Percentiles rank a stretch among this genome's conserved stretches.
Conservation (phyloP, 2,888 invertebrate genomes). For the Eristalis pertinax region DNA sequence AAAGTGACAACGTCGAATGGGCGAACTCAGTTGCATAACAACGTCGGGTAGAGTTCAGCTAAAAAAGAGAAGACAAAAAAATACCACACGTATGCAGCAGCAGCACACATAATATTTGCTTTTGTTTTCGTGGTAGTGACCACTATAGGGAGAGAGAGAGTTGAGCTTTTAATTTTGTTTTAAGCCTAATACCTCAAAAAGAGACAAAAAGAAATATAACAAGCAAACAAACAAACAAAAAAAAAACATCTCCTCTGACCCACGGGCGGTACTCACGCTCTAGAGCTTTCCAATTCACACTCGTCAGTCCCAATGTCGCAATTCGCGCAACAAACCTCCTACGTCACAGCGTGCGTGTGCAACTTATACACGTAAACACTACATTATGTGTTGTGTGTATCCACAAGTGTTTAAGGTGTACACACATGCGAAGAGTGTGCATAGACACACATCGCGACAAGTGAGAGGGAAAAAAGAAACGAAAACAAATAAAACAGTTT, state of each 20-base stretch:
- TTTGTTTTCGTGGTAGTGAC: neutral
- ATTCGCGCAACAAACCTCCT: conserved; percentile 42
- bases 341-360: conserved; percentile 63
- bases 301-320: conserved; percentile 42
- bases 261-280: conserved; percentile 8
- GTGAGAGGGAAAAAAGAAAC: conserved; percentile 19
- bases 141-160: neutral
- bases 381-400: conserved; percentile 21
- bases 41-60: conserved; percentile 31
- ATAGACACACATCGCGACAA: conserved; percentile 31
- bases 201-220: neutral
- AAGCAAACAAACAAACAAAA: conserved; percentile 25
- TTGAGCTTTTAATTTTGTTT: conserved; percentile 38
- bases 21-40: conserved; percentile 63
- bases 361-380: conserved; percentile 4
- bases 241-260: conserved; percentile 41
- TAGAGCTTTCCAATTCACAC: conserved; percentile 34
- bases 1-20: conserved; percentile 23
- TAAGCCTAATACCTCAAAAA: neutral
- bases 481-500: conserved; percentile 27
- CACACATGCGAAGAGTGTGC: conserved; percentile 10
- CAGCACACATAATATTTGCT: neutral
- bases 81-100: neutral
- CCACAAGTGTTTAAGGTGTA: conserved; percentile 60
- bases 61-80: neutral